Base-by-base conservation (phyloP, 1,140 invertebrate species). In the Teleogryllus occipitalis region DNA sequence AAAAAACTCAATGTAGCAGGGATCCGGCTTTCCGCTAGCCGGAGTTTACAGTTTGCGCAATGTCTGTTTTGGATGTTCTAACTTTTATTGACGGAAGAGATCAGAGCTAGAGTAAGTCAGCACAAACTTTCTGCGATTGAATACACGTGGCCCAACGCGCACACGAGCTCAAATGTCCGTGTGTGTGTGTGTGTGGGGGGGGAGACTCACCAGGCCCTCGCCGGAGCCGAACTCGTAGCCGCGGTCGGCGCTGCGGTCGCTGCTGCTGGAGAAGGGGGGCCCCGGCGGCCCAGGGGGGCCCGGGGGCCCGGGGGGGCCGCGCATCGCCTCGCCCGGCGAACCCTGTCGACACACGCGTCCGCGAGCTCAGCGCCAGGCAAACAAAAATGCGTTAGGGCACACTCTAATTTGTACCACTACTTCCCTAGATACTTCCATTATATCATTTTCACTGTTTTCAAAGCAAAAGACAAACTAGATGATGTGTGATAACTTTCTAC, bases 191-290 rank as follows among this genome's bases (percentile, higher is more conserved):
- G n/a, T n/a, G n/a, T n/a, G n/a, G n/a, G 10, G 49, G 93, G 83
- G 18, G 93, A 82, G 7, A 93, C 18, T 88, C 86, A 1, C 90
- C 91, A 7, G 89, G 85, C 7, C 91, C 89, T 49, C 88, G 90
- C 80, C 73, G 75, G 12, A 74, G 79, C 8, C 79, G 73, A 22
- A 80, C 47, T 48, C 76, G 8, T 76, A n/a, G 73, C 18, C 54
- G 47, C 21, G 21, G 8, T 8, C 15, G n/a, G 27, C 47, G 65
- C 75, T 77, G 75, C n/a, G 27, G 7, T 48, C 76, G 21, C 46
- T 21, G 47, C 46, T 18, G 18, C 78, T 65, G 7, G 78, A 65
- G 47, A 75, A 54, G 72, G 74, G 21, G 0, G 47, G 74, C n/a
- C 78, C 78, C 14, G 78, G 78, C 12, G 79, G 75, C 0, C 79